Base-by-base conservation (phyloP, 1,140 invertebrate species). In the Wasmannia auropunctata region DNA sequence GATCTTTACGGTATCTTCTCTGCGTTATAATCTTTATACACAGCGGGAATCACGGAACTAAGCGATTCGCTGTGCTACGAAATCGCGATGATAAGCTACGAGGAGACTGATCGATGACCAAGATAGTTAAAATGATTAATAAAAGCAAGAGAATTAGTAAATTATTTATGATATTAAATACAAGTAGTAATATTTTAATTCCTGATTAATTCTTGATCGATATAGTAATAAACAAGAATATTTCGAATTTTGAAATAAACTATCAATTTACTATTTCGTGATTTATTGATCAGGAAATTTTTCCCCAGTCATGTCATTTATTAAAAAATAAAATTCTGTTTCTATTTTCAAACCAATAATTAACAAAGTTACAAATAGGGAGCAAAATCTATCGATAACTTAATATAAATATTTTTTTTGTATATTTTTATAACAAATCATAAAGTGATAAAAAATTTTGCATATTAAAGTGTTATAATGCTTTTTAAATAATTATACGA, bases 1-100 rank as follows among this genome's bases (percentile, higher is more conserved):
- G 49, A 49, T 85, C 46, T 62, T 77, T 51, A 40, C 22, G 34
- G 51, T n/a, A 28, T 22, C n/a, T 51, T 51, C 34, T 74, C 46
- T 19, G 22, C 6, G 2, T 46, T 46, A 16, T 51, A 25, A 14
- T 51, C 34, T 34, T 31, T 10, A 10, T 40, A 16, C 31, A 16
- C 14, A 6, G 19, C 43, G 7, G 34, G 40, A 19, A 34, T 79
- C 28, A 34, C n/a, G 54, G 2, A 25, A 43, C 25, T 14, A 37
- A 43, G 28, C 7, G 37, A 65, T 65, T 49, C 5, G 14, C 7
- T 49, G 10, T 19, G 8, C 43, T 67, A 65, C 19, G 56, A 60
- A 40, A 77, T 43, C 11, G 37, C 37, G 6, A 63, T 43, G 25
- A 77, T 46, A 14, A 62, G 3, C 19, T 34, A 51, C 2, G 22